Evolutionary conservation across 2,888 invertebrate genomes (phyloP), one percentile per base, ranked within the genome.

Genomic region (Myathropa florea): DNA sequence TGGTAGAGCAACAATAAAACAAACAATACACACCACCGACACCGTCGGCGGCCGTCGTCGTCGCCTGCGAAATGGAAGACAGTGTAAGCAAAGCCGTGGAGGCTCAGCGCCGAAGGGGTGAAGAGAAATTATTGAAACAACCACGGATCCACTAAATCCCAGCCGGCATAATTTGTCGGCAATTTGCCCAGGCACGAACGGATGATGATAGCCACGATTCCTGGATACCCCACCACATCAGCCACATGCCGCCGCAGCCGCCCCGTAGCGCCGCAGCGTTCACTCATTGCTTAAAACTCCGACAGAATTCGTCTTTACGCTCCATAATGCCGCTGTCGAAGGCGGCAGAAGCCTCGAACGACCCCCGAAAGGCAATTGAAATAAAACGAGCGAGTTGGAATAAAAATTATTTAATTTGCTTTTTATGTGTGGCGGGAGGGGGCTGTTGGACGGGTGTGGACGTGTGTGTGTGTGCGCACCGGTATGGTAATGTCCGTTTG

Each of bases 91-190:
- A 4, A 3, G 21, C 61, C 18, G n/a, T 30, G 30, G 24, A 10
- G 12, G 2, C 24, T 0, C 3, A 26, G 26, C 12, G 53, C 21
- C 21, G 59, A 60, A 39, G 60, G 39, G 61, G 60, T 18, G 30
- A 65, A 83, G 63, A 73, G 60, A 64, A 86, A 78, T 82, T 86
- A 86, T 83, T 86, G 83, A 86, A 88, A 88, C 88, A 88, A 89
- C 90, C 88, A 88, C 85, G 88, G 83, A 88, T 89, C 88, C 88
- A 89, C 90, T 91, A 90, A 91, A 92, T 91, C 91, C 90, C 91
- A 91, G 91, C 90, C 90, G 91, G 88, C 90, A 89, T 90, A 91
- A 91, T 91, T 92, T 91, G 91, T 92, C 91, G 90, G 90, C 91
- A 92, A 92, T 92, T 91, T 91, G 91, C 91, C 91, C 75, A 75